A percentile compares a stretch with the other conserved stretches of the same genome.
Evolutionary conservation across 2,888 invertebrate species (phyloP).

Genomic region (Arrhopalites spinosus): DNA sequence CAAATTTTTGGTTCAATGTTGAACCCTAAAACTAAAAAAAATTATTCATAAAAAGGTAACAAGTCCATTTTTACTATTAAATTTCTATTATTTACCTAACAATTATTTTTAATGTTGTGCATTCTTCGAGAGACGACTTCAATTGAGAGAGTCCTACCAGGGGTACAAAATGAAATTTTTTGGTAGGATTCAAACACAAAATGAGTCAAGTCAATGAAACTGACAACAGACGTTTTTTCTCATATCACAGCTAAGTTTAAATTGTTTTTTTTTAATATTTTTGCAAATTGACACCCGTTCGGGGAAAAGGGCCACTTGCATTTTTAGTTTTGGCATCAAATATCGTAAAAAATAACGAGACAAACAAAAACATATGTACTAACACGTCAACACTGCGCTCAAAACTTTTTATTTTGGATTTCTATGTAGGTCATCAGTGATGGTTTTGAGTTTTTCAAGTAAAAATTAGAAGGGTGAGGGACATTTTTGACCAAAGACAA

Average conservation of each 20-base stretch:
- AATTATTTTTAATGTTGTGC: background rate
- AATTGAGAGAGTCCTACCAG: background rate
- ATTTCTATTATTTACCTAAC: background rate
- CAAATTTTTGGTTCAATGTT: background rate
- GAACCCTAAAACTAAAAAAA: background rate
- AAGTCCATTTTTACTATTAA: background rate
- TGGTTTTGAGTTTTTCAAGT: background rate
- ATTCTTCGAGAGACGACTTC: background rate
- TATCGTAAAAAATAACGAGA: background rate
- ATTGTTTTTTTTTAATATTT: too few relatives aligned
- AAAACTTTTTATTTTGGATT: too few relatives aligned
- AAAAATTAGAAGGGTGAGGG: background rate
- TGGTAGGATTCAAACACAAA: background rate
- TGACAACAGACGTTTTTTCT: background rate
- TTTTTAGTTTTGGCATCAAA: slow-evolving; percentile 9
- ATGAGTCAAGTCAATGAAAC: background rate
- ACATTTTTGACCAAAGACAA: background rate
- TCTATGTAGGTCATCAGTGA: too few relatives aligned
- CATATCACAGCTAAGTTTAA: slow-evolving; percentile 3
- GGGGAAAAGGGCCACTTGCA: background rate
- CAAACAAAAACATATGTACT: background rate
- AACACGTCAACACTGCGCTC: too few relatives aligned
- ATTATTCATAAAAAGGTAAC: background rate
- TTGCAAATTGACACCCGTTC: background rate
- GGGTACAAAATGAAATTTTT: background rate